phyloP scores from a whole-genome alignment of 1,140 invertebrate species.

The Plutomurus gul region DNA sequence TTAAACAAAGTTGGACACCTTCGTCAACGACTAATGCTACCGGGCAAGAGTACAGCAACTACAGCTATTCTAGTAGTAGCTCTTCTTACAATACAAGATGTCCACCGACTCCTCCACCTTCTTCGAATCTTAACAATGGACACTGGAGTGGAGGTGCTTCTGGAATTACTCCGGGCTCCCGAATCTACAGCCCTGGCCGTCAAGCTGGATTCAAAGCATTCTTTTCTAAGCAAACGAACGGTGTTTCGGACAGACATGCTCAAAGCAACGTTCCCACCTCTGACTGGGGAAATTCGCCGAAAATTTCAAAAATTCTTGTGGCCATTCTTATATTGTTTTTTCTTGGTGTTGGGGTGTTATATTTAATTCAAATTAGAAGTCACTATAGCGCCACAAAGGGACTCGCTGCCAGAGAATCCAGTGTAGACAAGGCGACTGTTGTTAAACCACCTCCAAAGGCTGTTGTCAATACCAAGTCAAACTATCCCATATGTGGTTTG shows the following conservation, averaged over 20 bases:
- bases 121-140: neutral
- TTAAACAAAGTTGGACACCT: conserved; percentile 7
- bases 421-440: neutral
- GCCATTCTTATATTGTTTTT: conserved; percentile 32
- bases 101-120: neutral
- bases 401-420: neutral
- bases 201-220: conserved; percentile 24
- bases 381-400: neutral
- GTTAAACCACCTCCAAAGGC: neutral
- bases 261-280: neutral
- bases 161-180: neutral
- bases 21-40: neutral
- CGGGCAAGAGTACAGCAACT: neutral
- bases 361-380: conserved; percentile 30
- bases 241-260: neutral
- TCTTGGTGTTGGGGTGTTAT: conserved; percentile 27
- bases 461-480: neutral
- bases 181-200: neutral
- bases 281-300: neutral
- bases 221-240: neutral
- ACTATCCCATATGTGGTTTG: conserved; percentile 41
- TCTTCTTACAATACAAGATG: neutral
- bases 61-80: neutral
- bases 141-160: neutral
- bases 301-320: conserved; percentile 34